Evolutionary conservation across 1,140 invertebrate species (phyloP).

Genomic region (Bombyx mori): ASM3026992v2 NC_085125.1:10142501-10143000

Average conservation of each 20-base stretch:
- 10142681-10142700: neutral
- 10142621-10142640: constrained; percentile 3
- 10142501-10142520: constrained; percentile 12
- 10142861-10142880: no score
- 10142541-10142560: constrained; percentile 10
- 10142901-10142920: no score
- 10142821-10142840: no score
- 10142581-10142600: constrained; percentile 6
- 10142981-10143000: no score
- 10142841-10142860: no score
- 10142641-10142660: constrained; percentile 15
- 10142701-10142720: neutral
- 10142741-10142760: neutral
- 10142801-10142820: no score
- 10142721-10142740: neutral
- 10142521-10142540: constrained; percentile 15
- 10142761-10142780: no score
- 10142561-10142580: constrained; percentile 3
- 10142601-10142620: neutral
- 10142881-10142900: no score
- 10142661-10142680: constrained; percentile 12
- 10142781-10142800: no score
- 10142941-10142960: no score
- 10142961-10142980: no score
- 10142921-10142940: no score